These are phyloP conservation scores for Leuciscus idus DNA, from an alignment of 2,113 vertebrate genomes.

Conservation along the genomic window DNA sequence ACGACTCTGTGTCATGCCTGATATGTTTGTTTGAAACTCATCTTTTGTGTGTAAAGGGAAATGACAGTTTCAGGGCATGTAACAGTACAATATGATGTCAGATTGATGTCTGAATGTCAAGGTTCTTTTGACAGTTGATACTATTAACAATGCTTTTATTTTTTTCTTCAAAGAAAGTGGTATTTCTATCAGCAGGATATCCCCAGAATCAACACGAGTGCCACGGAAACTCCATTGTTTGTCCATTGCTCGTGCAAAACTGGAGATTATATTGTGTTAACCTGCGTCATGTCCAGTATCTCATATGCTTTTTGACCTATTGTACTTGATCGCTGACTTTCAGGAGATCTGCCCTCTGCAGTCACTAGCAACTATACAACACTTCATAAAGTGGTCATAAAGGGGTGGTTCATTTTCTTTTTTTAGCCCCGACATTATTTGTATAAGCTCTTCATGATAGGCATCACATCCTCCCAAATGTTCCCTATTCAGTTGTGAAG, in stretches of 20 bases:
- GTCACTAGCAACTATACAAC: conserved; percentile 40
- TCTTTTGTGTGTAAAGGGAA: conserved; percentile 13
- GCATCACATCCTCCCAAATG: conserved; percentile 38
- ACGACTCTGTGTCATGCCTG: neutral
- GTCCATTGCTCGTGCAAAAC: conserved; percentile 52
- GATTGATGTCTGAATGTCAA: conserved; percentile 28
- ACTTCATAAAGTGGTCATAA: conserved; percentile 10
- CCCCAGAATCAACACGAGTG: conserved; percentile 68
- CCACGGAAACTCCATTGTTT: conserved; percentile 71
- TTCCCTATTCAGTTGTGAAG: conserved; percentile 10
- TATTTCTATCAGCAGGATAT: conserved; percentile 73
- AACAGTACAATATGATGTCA: conserved; percentile 14
- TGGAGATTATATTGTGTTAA: conserved; percentile 66
- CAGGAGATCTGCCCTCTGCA: conserved; percentile 14
- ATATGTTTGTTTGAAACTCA: neutral
- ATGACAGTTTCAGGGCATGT: neutral
- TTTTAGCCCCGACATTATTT: conserved; percentile 62
- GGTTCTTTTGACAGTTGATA: conserved; percentile 19
- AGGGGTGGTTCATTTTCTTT: conserved; percentile 49
- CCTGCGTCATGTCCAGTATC: conserved; percentile 68
- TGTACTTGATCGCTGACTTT: conserved; percentile 53
- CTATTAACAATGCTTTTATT: conserved; percentile 4
- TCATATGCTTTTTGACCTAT: conserved; percentile 54
- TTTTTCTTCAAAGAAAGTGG: conserved; percentile 41
- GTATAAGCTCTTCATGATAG: conserved; percentile 50